Conservation (phyloP, 2,797 vertebrate species). For the Echeneis naucrates region DNA sequence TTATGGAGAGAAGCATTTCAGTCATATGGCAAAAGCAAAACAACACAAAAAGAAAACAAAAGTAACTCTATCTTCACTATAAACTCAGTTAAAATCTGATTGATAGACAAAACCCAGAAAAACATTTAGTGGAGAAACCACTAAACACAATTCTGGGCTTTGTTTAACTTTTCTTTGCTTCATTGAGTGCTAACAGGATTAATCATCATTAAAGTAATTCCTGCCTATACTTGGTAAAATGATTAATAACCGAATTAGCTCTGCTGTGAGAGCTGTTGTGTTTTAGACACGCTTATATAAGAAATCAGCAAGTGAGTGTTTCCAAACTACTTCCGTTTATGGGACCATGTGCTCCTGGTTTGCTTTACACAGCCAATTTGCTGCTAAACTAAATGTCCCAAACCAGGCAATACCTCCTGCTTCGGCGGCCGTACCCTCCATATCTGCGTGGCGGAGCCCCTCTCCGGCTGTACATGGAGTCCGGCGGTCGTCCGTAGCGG, state of each 20-base stretch:
- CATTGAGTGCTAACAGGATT: no score
- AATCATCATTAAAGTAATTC: no score
- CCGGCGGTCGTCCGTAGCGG: conserved; percentile 93
- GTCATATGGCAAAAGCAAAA: no score
- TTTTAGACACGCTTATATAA: neutral
- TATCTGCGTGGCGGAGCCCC: conserved; percentile 88
- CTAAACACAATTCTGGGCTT: no score
- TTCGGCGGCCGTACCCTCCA: conserved; percentile 70
- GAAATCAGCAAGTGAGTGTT: no score
- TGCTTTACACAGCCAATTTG: neutral
- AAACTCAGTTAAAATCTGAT: no score
- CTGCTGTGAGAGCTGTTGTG: neutral
- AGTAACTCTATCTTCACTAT: neutral
- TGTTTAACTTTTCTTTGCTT: no score
- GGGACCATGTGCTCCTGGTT: conserved; percentile 35
- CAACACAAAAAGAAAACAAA: neutral
- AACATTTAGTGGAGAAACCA: no score
- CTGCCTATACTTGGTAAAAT: no score
- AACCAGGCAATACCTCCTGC: conserved; percentile 58
- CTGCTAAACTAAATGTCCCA: neutral
- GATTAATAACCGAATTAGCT: no score
- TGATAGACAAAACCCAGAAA: no score
- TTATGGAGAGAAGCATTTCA: neutral
- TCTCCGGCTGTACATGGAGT: conserved; percentile 91
- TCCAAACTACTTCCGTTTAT: neutral